These are phyloP conservation scores for Clupea harengus DNA, from an alignment of 2,113 vertebrate species.

Conservation along the genomic window DNA sequence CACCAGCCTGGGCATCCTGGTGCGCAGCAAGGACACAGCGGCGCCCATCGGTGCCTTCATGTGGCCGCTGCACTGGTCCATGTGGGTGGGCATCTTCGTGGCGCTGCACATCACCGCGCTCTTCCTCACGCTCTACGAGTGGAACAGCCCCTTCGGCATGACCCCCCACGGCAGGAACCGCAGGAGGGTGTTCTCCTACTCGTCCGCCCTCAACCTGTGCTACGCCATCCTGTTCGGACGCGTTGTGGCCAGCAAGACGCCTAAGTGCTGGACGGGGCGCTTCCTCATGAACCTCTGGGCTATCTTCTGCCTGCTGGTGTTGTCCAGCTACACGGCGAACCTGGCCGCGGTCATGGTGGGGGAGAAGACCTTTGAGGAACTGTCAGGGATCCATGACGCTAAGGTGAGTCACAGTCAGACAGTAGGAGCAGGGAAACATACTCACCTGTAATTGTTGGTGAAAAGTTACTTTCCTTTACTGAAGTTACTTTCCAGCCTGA, in stretches of 20 bases:
- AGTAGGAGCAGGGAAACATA: not conserved
- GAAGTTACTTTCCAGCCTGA: not conserved
- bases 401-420: conserved; percentile 71
- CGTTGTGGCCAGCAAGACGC: conserved; percentile 92
- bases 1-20: conserved; percentile 94
- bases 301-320: conserved; percentile 95
- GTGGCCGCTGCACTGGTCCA: conserved; percentile 97
- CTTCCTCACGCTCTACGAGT: conserved; percentile 95
- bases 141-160: conserved; percentile 96
- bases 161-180: conserved; percentile 90
- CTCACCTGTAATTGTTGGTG: not conserved
- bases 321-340: conserved; percentile 97
- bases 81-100: conserved; percentile 96
- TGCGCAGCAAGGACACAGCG: conserved; percentile 85
- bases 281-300: conserved; percentile 99
- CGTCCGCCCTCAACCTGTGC: conserved; percentile 95
- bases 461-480: not conserved
- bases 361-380: conserved; percentile 87
- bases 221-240: conserved; percentile 95
- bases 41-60: conserved; percentile 92
- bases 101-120: conserved; percentile 88
- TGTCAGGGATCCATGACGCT: conserved; percentile 85
- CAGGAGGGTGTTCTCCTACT: conserved; percentile 90
- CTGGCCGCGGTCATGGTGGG: conserved; percentile 91
- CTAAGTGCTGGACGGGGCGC: conserved; percentile 93